These are phyloP conservation scores for Heliocidaris tuberculata DNA, from an alignment of 35 echinoderm and acorn worm genomes.

Conservation along the genomic window DNA sequence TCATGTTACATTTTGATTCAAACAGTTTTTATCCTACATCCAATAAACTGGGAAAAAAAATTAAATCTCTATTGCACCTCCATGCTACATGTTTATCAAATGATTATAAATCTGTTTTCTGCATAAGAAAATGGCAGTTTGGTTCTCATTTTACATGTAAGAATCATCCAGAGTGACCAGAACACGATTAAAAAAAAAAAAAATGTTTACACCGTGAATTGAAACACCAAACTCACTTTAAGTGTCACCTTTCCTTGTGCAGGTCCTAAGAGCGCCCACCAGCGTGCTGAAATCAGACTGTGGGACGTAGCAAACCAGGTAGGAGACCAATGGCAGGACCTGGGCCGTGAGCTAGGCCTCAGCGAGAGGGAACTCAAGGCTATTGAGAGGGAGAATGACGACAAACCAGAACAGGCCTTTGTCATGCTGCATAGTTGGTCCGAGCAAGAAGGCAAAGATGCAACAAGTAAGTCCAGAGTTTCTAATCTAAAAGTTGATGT, in stretches of 20 bases:
- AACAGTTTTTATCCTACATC: too few species aligned
- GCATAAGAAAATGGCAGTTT: too few species aligned
- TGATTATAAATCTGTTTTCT: too few species aligned
- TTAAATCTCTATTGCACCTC: too few species aligned
- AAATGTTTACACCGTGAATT: too few species aligned
- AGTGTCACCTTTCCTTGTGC: neutral
- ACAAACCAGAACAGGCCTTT: slow-evolving; percentile 87
- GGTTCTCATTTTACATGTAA: too few species aligned
- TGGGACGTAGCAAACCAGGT: slow-evolving; percentile 79
- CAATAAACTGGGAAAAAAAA: too few species aligned
- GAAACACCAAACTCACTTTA: neutral
- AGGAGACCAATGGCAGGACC: slow-evolving; percentile 83
- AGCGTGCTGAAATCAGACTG: slow-evolving; percentile 81
- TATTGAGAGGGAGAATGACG: slow-evolving; percentile 94
- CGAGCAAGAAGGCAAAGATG: slow-evolving; percentile 72
- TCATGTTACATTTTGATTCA: too few species aligned
- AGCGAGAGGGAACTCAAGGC: slow-evolving; percentile 83
- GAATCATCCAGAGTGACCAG: too few species aligned
- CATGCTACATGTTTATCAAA: too few species aligned
- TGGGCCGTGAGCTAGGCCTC: slow-evolving; percentile 78
- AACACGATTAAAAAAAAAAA: too few species aligned
- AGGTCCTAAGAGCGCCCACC: slow-evolving; percentile 86
- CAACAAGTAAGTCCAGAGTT: slow-evolving; percentile 69
- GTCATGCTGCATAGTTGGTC: slow-evolving; percentile 91
- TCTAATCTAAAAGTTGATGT: too few species aligned